Base-by-base conservation (phyloP, 2,113 vertebrate genomes). In the Corvus hawaiiensis region DNA sequence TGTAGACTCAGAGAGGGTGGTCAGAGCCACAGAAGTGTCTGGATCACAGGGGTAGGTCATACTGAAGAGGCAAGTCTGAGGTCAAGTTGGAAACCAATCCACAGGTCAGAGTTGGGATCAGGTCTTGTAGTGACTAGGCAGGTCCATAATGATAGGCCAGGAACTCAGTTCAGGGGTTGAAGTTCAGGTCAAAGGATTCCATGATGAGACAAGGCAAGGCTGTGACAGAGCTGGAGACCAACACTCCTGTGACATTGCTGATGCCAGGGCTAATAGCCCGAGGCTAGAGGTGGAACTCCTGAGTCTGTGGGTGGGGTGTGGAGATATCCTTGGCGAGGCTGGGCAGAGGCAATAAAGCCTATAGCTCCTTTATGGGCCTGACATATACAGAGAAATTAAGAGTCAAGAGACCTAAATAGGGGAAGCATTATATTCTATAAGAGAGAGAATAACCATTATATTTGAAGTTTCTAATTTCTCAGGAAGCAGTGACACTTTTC, bases 81-180 rank as follows among this genome's bases (percentile, higher is more conserved):
- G n/a, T 19, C 14, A 62, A 10, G 1, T 0, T 59, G 33, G 19
- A 90, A 51, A 17, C 5, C 19, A 46, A 1, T 33, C 33, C 3
- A 1, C 22, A 51, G 13, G 11, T 49, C 37, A 52, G 11, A 71
- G 17, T 0, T 63, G 28, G 22, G 13, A 59, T 35, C 11, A 20
- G 14, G n/a, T 19, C 61, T 75, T 26, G 10, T 16, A 5, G 59
- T 52, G 41, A 22, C 14, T 51, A 58, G 9, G 27, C 9, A 64
- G 17, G 41, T 39, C 20, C 48, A 3, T 2, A 67, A 17, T 11
- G 17, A 37, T 13, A 48, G 41, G 22, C 17, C 37, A 44, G 49
- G 13, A 78, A 33, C 9, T 62, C 41, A 58, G 52, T 1, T 6
- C 5, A 44, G 1, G 0, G 21, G 1, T 3, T 35, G 13, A 23